Evolutionary conservation across 2,888 invertebrate species (phyloP), one percentile per base, ranked within the genome.

Genomic region (Allophyes oxyacanthae): DNA sequence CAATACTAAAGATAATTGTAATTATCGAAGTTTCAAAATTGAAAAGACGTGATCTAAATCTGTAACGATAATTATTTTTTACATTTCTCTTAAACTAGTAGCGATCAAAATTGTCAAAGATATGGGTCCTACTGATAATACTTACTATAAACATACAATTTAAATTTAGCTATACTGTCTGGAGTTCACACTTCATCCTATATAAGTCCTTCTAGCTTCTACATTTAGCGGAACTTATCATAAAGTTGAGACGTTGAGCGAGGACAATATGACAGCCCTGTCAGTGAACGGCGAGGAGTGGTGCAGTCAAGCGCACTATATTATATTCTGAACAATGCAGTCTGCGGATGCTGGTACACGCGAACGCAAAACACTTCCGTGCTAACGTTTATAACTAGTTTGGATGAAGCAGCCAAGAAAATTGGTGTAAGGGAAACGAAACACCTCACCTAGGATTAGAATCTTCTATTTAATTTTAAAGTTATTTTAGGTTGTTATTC

Each of bases 261-360:
- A 56, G 45, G 52, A 53, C 58, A 63, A 50, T 50, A 50, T 43
- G 69, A 46, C 69, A 68, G 46, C 72, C 72, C 70, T 72, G 56
- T 25, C 34, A 49, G 72, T 41, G 68, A 70, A 52, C 14, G 53
- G 37, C 38, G 45, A 26, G 59, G 58, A 72, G 73, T 59, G 66
- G 76, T 70, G 85, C 86, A 86, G 78, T 85, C 80, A 78, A 83
- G 86, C 85, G 81, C 81, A 80, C 77, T 85, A 78, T 83, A 83
- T 86, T 85, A 83, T 84, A 85, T 83, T 82, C 71, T 64, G 78
- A 79, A 80, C 87, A 87, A 87, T 84, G 79, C 78, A 72, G 50
- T 46, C 48, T 61, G 36, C 74, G 71, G 78, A 77, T 77, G 73
- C 67, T 78, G 74, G 64, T 66, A 71, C 52, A 63, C 53, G 54